Percentiles rank a stretch among this genome's conserved stretches.
Evolutionary conservation across 2,888 invertebrate genomes (phyloP).

Genomic region (Nemoura dubitans): DNA sequence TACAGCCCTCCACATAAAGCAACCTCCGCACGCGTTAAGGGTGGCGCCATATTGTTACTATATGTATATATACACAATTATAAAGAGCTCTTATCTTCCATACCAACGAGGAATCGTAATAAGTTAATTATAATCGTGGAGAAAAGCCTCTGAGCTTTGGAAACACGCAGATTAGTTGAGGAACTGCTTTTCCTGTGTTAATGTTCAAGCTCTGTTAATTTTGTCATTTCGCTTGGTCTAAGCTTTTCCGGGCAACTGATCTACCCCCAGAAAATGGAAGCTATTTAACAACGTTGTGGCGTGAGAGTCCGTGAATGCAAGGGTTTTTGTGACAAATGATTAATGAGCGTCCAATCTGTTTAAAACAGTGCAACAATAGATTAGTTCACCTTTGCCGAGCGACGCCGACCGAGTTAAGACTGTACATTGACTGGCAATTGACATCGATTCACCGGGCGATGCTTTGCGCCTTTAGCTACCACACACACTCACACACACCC

Average conservation of each 20-base stretch:
- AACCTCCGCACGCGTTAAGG: background rate
- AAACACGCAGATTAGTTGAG: background rate
- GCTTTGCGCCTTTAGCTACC: background rate
- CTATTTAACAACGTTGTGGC: background rate
- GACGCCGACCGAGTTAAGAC: background rate
- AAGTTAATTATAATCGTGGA: background rate
- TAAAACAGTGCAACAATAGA: background rate
- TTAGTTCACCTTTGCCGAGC: too few species aligned
- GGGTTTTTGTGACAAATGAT: background rate
- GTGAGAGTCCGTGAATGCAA: background rate
- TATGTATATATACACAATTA: background rate
- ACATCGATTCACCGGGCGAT: background rate
- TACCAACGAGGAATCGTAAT: background rate
- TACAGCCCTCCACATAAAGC: background rate
- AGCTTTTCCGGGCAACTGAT: background rate
- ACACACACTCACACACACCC: background rate
- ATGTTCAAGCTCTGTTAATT: background rate
- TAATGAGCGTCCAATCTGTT: background rate
- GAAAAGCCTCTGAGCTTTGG: background rate
- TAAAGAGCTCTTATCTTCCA: background rate
- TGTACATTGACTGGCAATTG: slow-evolving; percentile 24
- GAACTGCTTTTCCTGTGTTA: background rate
- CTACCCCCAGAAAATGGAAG: background rate
- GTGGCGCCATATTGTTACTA: background rate
- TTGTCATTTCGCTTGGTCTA: background rate